Percentiles rank a stretch among this genome's conserved stretches.
phyloP scores from a whole-genome alignment of 2,888 invertebrate species.

The Acrocera orbiculus region DNA sequence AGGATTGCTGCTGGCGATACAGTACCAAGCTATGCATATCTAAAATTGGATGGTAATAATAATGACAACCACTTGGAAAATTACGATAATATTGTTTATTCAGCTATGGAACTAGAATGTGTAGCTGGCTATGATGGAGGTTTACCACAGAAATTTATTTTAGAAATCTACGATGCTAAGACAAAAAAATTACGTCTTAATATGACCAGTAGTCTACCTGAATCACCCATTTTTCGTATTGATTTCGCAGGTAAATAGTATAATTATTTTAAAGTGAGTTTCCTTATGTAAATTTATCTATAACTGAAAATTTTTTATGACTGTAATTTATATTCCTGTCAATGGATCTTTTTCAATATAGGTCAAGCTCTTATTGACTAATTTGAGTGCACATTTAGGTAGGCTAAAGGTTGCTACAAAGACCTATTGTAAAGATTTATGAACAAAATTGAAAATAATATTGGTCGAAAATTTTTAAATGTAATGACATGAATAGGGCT shows the following conservation, averaged over 20 bases:
- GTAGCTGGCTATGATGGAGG: slow-evolving; percentile 80
- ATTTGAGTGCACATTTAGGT: too few relatives aligned
- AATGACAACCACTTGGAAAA: slow-evolving; percentile 22
- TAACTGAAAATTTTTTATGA: too few relatives aligned
- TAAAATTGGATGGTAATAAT: slow-evolving; percentile 8
- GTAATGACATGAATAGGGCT: too few relatives aligned
- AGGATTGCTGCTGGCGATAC: slow-evolving; percentile 1
- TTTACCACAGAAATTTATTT: slow-evolving; percentile 63
- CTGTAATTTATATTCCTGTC: too few relatives aligned
- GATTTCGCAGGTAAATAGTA: slow-evolving; percentile 28
- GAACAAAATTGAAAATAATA: too few relatives aligned
- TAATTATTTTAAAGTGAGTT: background rate
- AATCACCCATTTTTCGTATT: slow-evolving; percentile 42
- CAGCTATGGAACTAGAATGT: slow-evolving; percentile 60
- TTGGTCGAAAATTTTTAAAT: too few relatives aligned
- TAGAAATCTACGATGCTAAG: slow-evolving; percentile 64
- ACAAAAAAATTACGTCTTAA: slow-evolving; percentile 54
- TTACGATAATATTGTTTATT: slow-evolving; percentile 30
- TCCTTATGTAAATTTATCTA: too few relatives aligned
- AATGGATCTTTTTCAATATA: too few relatives aligned
- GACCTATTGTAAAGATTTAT: too few relatives aligned
- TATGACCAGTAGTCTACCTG: slow-evolving; percentile 41
- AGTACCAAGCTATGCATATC: slow-evolving; percentile 11
- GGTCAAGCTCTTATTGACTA: too few relatives aligned
- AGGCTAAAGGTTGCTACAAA: too few relatives aligned